Evolutionary conservation across 2,888 invertebrate genomes (phyloP).

Genomic region (Eretmocerus hayati): DNA sequence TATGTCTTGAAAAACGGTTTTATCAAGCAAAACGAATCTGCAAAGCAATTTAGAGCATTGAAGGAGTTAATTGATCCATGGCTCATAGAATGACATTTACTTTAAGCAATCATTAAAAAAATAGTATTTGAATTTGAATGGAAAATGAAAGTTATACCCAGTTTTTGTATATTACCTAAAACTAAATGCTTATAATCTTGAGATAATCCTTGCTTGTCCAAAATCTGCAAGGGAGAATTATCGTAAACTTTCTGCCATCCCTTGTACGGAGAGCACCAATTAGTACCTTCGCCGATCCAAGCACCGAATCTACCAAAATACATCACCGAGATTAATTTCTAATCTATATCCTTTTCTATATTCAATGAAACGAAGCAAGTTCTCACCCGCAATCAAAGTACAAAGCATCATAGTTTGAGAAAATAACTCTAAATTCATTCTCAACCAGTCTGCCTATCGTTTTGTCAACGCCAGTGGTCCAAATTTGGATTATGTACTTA

Average conservation of each 20-base stretch:
- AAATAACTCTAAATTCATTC: conserved; percentile 68
- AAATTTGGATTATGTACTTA: conserved; percentile 77
- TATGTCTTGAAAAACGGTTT: no score
- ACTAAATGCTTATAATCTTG: conserved; percentile 50
- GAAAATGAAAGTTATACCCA: no score
- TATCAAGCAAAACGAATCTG: no score
- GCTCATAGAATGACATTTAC: no score
- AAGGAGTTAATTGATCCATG: no score
- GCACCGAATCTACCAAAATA: conserved; percentile 55
- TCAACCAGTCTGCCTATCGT: conserved; percentile 61
- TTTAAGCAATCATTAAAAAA: no score
- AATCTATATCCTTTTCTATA: not conserved
- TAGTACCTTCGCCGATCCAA: conserved; percentile 75
- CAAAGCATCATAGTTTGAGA: conserved; percentile 80
- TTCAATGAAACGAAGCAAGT: not conserved
- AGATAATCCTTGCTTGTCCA: conserved; percentile 41
- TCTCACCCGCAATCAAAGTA: conserved; percentile 75
- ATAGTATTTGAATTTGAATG: no score
- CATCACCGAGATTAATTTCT: not conserved
- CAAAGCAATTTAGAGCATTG: no score
- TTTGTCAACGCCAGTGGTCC: conserved; percentile 64
- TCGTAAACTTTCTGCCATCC: conserved; percentile 84
- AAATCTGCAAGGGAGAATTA: conserved; percentile 60
- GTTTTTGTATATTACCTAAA: no score
- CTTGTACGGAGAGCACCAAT: conserved; percentile 88